Evolutionary conservation across 2,888 invertebrate genomes (phyloP).

Genomic region (Miltochrista miniata): DNA sequence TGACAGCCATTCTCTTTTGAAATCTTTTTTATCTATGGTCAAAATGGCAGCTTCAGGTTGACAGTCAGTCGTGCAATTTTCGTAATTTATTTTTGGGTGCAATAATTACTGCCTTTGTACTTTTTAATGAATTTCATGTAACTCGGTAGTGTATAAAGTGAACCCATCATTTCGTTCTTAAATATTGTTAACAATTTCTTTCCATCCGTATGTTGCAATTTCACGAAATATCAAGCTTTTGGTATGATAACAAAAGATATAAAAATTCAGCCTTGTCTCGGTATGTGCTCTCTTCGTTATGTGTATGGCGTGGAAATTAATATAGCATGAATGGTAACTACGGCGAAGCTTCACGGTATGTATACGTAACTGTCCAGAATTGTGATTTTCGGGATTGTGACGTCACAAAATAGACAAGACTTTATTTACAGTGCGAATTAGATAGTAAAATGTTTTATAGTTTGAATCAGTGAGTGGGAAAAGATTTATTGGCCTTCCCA

Average conservation of each 20-base stretch:
- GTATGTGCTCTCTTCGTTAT: slow-evolving; percentile 66
- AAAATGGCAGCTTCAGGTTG: slow-evolving; percentile 80
- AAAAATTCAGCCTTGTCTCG: slow-evolving; percentile 72
- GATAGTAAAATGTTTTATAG: slow-evolving; percentile 66
- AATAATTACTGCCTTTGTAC: slow-evolving; percentile 61
- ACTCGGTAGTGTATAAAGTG: slow-evolving; percentile 39
- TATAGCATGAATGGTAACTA: slow-evolving; percentile 60
- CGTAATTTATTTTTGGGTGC: slow-evolving; percentile 77
- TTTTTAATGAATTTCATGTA: slow-evolving; percentile 44
- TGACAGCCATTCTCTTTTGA: too few species aligned
- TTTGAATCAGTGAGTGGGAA: slow-evolving; percentile 58
- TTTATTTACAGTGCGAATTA: slow-evolving; percentile 71
- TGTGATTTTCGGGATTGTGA: slow-evolving; percentile 77
- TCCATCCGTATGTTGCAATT: slow-evolving; percentile 58
- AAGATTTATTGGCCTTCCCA: slow-evolving; percentile 43
- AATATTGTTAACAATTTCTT: slow-evolving; percentile 34
- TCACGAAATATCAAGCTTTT: slow-evolving; percentile 65
- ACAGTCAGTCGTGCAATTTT: slow-evolving; percentile 79
- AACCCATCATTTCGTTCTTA: slow-evolving; percentile 26
- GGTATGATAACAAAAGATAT: slow-evolving; percentile 83
- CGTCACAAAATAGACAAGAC: slow-evolving; percentile 77
- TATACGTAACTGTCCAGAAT: slow-evolving; percentile 71
- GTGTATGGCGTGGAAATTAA: slow-evolving; percentile 63
- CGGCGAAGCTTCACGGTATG: slow-evolving; percentile 51
- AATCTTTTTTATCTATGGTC: slow-evolving; percentile 56